Evolutionary conservation across 2,797 vertebrate genomes (phyloP).

Genomic region (Danionella dracula): DNA sequence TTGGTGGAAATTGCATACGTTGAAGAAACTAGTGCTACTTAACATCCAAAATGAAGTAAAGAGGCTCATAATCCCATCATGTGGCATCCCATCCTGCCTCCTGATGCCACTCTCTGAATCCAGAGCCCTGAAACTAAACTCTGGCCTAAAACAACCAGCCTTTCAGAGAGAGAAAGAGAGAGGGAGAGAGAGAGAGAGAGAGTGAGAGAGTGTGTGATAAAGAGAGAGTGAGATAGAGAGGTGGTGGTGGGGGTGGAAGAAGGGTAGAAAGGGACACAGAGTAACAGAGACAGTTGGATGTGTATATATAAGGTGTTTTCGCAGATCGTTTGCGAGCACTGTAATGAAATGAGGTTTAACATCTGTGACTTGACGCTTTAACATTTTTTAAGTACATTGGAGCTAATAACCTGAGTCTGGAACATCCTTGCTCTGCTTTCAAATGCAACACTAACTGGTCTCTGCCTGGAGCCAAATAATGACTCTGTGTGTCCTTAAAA

Average conservation of each 20-base stretch:
- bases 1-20: neutral
- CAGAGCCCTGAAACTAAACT: conserved; percentile 67
- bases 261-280: conserved; percentile 12
- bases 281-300: neutral
- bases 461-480: conserved; percentile 35
- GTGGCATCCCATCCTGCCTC: conserved; percentile 51
- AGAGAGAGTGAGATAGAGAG: conserved; percentile 20
- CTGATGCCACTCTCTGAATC: conserved; percentile 54
- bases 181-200: conserved; percentile 1
- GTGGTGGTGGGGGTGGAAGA: too few species aligned
- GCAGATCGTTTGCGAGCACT: conserved; percentile 1
- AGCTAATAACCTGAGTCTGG: neutral
- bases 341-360: neutral
- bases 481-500: conserved; percentile 27
- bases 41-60: neutral
- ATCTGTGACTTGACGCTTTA: neutral
- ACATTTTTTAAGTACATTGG: neutral
- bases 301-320: conserved; percentile 35
- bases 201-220: neutral
- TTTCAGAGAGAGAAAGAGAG: conserved; percentile 43
- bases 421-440: conserved; percentile 25
- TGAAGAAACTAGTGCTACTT: conserved; percentile 34
- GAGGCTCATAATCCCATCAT: conserved; percentile 60
- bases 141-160: conserved; percentile 64
- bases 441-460: conserved; percentile 23